These are phyloP conservation scores for Berghia stephanieae DNA, from an alignment of 1,140 invertebrate species.

Conservation along the genomic window DNA sequence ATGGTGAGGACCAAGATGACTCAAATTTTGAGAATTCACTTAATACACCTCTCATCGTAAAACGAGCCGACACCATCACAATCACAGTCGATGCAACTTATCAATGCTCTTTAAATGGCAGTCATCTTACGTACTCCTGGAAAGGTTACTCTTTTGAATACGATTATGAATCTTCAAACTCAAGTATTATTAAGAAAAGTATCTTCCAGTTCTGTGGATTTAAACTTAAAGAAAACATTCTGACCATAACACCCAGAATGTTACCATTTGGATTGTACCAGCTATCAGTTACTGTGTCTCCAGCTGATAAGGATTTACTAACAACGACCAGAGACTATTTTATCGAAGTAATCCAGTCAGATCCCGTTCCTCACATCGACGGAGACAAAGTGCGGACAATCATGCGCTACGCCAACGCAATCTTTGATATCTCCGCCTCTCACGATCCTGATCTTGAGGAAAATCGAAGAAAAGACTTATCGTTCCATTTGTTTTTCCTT, in stretches of 20 bases:
- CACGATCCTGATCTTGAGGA: slow-evolving; percentile 57
- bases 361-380: slow-evolving; percentile 52
- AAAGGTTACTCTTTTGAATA: slow-evolving; percentile 10
- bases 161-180: slow-evolving; percentile 16
- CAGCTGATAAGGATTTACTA: slow-evolving; percentile 37
- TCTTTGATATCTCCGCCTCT: slow-evolving; percentile 53
- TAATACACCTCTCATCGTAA: too few relatives aligned
- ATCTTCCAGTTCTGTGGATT: slow-evolving; percentile 50
- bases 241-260: slow-evolving; percentile 46
- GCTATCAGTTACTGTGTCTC: slow-evolving; percentile 51
- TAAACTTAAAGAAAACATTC: slow-evolving; percentile 37
- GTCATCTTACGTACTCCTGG: slow-evolving; percentile 23
- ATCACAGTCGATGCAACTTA: slow-evolving; percentile 9
- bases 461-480: slow-evolving; percentile 42
- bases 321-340: slow-evolving; percentile 39
- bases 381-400: slow-evolving; percentile 47
- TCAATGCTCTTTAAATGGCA: not conserved
- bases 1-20: not conserved
- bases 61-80: too few relatives aligned
- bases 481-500: slow-evolving; percentile 52
- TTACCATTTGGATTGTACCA: slow-evolving; percentile 59
- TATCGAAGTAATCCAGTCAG: slow-evolving; percentile 46
- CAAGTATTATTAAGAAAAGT: slow-evolving; percentile 38
- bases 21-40: too few relatives aligned
- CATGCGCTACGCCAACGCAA: slow-evolving; percentile 51